These are phyloP conservation scores for Orbicella faveolata DNA, from an alignment of 64 coral and sea anemone species.

Conservation along the genomic window DNA sequence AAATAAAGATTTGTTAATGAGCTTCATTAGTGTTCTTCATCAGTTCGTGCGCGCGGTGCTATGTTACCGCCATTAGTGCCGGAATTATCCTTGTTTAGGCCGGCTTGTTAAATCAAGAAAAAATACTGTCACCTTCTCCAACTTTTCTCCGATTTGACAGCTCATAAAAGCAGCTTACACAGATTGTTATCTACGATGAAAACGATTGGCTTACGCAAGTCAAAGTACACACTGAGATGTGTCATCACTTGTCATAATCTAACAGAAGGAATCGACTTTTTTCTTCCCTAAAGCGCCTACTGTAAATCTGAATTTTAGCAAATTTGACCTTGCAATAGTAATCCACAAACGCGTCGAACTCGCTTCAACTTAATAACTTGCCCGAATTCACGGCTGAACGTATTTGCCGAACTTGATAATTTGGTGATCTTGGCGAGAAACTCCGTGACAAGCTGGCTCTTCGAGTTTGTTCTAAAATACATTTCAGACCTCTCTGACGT, in stretches of 20 bases:
- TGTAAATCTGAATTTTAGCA: slow-evolving; percentile 14
- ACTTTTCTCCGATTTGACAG: slow-evolving; percentile 30
- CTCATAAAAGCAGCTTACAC: slow-evolving; percentile 51
- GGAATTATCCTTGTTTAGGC: slow-evolving; percentile 33
- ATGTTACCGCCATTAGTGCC: background rate
- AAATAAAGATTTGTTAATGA: slow-evolving; percentile 47
- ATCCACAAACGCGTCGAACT: background rate
- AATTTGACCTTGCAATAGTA: slow-evolving; percentile 23
- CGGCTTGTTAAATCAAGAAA: slow-evolving; percentile 1
- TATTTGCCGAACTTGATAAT: background rate
- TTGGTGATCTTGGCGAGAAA: background rate
- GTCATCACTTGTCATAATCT: slow-evolving; percentile 83
- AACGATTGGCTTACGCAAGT: slow-evolving; percentile 63
- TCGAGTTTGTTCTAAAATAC: slow-evolving; percentile 22
- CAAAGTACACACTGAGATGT: slow-evolving; percentile 49
- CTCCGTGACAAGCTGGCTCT: background rate
- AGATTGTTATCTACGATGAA: slow-evolving; percentile 60
- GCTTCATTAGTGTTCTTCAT: slow-evolving; percentile 13
- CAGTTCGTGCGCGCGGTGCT: background rate
- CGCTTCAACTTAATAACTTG: background rate
- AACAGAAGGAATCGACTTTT: slow-evolving; percentile 38
- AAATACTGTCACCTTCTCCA: slow-evolving; percentile 3
- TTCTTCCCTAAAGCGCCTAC: slow-evolving; percentile 41
- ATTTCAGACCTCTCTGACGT: slow-evolving; percentile 8
- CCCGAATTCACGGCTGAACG: background rate